A percentile compares a stretch with the other conserved stretches of the same genome.
phyloP scores from a whole-genome alignment of 2,113 vertebrate species.

The Panurus biarmicus region DNA sequence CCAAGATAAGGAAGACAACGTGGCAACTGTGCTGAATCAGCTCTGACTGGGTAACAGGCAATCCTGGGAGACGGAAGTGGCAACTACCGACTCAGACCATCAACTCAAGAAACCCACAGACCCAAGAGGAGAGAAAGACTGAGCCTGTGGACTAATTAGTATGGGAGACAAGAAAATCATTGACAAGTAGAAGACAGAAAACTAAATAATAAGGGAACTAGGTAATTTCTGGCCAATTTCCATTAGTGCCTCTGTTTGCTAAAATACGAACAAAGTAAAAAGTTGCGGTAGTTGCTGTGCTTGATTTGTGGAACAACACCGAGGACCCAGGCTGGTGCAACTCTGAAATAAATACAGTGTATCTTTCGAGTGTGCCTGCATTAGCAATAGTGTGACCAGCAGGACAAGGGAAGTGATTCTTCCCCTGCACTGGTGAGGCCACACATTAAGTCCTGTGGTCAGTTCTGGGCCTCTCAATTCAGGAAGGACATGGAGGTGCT shows the following conservation, averaged over 20 bases:
- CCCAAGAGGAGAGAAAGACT: not conserved
- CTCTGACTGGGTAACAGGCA: not conserved
- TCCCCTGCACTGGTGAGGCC: not conserved
- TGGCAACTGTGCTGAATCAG: not conserved
- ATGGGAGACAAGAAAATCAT: not conserved
- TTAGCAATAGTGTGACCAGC: not conserved
- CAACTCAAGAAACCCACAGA: not conserved
- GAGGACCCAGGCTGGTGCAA: not conserved
- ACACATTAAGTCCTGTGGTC: not conserved
- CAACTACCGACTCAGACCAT: accelerated
- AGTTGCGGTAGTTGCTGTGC: accelerated
- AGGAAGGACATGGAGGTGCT: not conserved
- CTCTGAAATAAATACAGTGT: not conserved
- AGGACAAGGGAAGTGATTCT: not conserved
- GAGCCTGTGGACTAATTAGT: not conserved
- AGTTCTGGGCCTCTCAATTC: not conserved
- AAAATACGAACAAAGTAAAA: not conserved
- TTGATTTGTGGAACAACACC: not conserved
- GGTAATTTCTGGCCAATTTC: not conserved
- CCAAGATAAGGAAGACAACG: not conserved
- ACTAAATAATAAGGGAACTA: not conserved
- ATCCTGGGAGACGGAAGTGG: not conserved
- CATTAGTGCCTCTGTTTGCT: not conserved
- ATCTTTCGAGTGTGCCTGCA: not conserved
- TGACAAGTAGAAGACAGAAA: not conserved